A percentile compares a stretch with the other conserved stretches of the same genome.
Evolutionary conservation across 2,113 vertebrate genomes (phyloP).

Genomic region (Oryzias curvinotus): DNA sequence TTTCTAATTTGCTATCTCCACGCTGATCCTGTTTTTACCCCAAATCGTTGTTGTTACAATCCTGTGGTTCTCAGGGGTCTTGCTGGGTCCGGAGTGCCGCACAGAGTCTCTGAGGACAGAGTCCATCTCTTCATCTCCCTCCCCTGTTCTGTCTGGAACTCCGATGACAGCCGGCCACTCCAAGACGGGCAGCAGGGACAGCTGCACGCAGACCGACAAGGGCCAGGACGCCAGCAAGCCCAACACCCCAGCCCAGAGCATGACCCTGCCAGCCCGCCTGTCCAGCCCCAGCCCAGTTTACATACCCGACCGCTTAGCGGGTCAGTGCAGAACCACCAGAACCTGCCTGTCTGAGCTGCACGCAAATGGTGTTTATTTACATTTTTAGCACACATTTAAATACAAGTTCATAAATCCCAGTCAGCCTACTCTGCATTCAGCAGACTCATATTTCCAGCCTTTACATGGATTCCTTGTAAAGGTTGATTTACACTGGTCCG

Average conservation of each 20-base stretch:
- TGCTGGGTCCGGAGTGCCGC: conserved; percentile 91
- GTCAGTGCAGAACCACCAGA: conserved; percentile 25
- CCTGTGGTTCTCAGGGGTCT: conserved; percentile 78
- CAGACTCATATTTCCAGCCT: too few species aligned
- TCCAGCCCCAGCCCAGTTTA: conserved; percentile 78
- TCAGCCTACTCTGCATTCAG: too few species aligned
- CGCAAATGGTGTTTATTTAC: too few species aligned
- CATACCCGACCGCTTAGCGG: conserved; percentile 78
- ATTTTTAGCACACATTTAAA: too few species aligned
- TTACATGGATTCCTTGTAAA: too few species aligned
- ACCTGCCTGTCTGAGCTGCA: not conserved
- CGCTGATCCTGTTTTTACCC: too few species aligned
- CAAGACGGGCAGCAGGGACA: conserved; percentile 94
- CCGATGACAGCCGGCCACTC: conserved; percentile 86
- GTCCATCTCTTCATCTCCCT: conserved; percentile 91
- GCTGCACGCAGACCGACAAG: conserved; percentile 93
- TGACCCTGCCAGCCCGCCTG: conserved; percentile 66
- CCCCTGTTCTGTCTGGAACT: conserved; percentile 89
- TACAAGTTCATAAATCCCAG: too few species aligned
- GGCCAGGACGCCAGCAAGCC: conserved; percentile 80
- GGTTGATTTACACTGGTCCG: too few species aligned
- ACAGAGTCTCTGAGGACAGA: conserved; percentile 85
- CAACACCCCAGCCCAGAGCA: conserved; percentile 72
- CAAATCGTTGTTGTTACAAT: too few species aligned
- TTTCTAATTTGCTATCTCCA: too few species aligned